Base-by-base conservation (phyloP, 2,888 invertebrate species). In the Willowsia nigromaculata region DNA sequence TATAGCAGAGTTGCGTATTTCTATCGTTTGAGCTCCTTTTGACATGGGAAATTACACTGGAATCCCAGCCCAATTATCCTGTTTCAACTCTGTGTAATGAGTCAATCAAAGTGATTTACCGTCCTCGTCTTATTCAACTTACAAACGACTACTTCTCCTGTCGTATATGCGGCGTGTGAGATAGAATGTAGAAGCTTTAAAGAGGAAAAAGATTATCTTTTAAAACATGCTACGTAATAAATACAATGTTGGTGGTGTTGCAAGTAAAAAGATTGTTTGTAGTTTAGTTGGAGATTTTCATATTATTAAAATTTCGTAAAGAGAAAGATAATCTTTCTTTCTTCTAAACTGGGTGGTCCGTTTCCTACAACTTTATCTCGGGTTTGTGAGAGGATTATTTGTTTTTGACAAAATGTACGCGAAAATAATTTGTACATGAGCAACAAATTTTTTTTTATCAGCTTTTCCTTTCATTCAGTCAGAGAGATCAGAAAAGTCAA, bases 21-120 rank as follows among this genome's bases (percentile, higher is more conserved):
- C n/a, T n/a, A n/a, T n/a, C n/a, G n/a, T n/a, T 43, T 1, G 25
- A 53, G 33, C 18, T 15, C 0, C 30, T 27, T 53, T 56, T 83
- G 88, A 88, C 82, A 88, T 74, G 88, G 88, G 76, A 83, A 88
- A 88, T 88, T 88, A 88, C 33, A 82, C 62, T 62, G 88, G 88
- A 82, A 88, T 88, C 53, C 40, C 13, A 62, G 65, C 62, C 88
- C 83, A 88, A 88, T 82, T 82, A 88, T 88, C 83, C 76, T 47
- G 33, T 76, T 65, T 88, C 83, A 81, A 59, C 81, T 78, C 43
- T 88, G 88, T 82, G 88, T 83, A 88, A 88, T 82, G 88, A 82
- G 81, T 83, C 88, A 88, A 88, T 88, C 83, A 88, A 83, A 82
- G 74, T 82, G 88, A 88, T 82, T 82, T 88, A 83, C 62, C 43